Conservation (phyloP, 2,797 vertebrate genomes). For the Coluber constrictor region DNA sequence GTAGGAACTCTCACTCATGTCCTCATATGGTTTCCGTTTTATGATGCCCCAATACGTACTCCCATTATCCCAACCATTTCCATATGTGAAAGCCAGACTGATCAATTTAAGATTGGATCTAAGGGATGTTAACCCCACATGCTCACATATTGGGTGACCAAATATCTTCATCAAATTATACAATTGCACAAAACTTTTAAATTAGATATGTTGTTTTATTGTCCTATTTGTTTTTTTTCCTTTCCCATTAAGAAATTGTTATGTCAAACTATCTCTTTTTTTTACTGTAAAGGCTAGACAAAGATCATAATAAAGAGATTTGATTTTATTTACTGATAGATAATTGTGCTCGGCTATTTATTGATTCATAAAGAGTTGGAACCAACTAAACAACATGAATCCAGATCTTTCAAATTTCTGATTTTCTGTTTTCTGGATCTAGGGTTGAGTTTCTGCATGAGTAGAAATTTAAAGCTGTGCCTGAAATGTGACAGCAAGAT, state of each 20-base stretch:
- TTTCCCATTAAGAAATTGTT: background rate
- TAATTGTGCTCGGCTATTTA: background rate
- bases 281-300: background rate
- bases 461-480: background rate
- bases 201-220: background rate
- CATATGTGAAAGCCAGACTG: background rate
- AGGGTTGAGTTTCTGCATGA: background rate
- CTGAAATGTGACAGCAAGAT: background rate
- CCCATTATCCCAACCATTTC: background rate
- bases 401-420: background rate
- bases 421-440: background rate
- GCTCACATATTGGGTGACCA: background rate
- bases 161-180: background rate
- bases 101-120: background rate
- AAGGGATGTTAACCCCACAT: background rate
- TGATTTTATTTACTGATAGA: background rate
- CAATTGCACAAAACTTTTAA: background rate
- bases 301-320: background rate
- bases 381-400: background rate
- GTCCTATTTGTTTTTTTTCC: no score
- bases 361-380: background rate
- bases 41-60: background rate
- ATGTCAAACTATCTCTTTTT: background rate
- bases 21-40: background rate
- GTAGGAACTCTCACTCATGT: background rate